Base-by-base conservation (phyloP, 1,140 invertebrate genomes). In the Oncopodura yosiiana region DNA sequence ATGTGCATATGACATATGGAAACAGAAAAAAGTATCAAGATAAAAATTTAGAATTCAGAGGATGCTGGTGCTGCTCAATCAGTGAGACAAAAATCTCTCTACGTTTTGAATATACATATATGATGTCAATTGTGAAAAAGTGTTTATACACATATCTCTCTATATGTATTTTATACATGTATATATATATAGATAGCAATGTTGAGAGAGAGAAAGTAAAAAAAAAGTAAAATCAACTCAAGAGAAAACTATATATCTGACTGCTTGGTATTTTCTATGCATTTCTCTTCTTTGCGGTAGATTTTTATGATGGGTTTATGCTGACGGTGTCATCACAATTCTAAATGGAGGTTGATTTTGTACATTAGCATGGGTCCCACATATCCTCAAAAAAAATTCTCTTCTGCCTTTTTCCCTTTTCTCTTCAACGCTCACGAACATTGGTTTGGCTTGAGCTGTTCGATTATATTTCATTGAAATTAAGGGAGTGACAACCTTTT, bases 381-480 rank as follows among this genome's bases (percentile, higher is more conserved):
- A 56, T 62, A 46, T 32, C 19, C 8, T 18, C 18, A 27, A 11
- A 38, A 27, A 23, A 37, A 49, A 21, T 34, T 24, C 36, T 45
- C 49, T 49, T 48, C 27, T 19, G 43, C 18, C 42, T 14, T 18
- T n/a, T 21, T 46, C 51, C 53, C 23, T 41, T 54, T 45, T 48
- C 48, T 43, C 57, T 60, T 60, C 38, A 59, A 46, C 48, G 49
- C 50, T 36, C 56, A 53, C 27, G 50, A 50, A 39, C 48, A n/a
- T n/a, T n/a, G n/a, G n/a, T n/a, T n/a, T n/a, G n/a, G n/a, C n/a
- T n/a, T n/a, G n/a, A n/a, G 41, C 52, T 43, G 50, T 60, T 53
- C 58, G 53, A 60, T 60, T 60, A 60, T 60, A 61, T 63, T 62
- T 66, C 65, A 66, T 61, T 57, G 61, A 66, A 66, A 66, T 66